Evolutionary conservation across 2,113 vertebrate species (phyloP).

Genomic region (Ciconia maguari): DNA sequence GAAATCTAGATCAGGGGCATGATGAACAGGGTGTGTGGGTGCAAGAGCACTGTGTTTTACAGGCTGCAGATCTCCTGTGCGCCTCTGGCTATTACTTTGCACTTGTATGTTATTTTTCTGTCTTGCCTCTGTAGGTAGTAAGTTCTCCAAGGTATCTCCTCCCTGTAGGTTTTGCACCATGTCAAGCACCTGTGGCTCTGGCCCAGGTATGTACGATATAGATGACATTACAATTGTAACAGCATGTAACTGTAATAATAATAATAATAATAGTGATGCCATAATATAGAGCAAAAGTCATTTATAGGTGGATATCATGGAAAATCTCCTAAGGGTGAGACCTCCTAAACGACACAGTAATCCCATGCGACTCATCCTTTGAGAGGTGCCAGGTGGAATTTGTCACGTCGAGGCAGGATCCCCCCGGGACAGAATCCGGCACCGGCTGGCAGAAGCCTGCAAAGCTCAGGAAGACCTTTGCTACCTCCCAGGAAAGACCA

Average conservation of each 20-base stretch:
- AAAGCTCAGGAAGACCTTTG: neutral
- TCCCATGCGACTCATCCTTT: neutral
- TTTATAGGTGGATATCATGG: neutral
- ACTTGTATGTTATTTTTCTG: neutral
- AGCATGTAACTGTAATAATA: neutral
- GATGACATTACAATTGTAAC: neutral
- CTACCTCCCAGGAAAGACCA: neutral
- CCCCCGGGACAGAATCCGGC: neutral
- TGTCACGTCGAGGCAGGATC: neutral
- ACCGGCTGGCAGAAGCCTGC: neutral
- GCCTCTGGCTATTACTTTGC: neutral
- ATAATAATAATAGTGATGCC: neutral
- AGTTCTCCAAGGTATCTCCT: neutral
- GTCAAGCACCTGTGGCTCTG: neutral
- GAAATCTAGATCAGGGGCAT: accelerated
- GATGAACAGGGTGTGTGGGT: neutral
- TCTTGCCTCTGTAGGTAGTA: neutral
- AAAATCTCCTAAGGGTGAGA: neutral
- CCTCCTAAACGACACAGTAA: neutral
- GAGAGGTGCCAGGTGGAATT: neutral
- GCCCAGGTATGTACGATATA: neutral
- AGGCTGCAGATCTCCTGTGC: neutral
- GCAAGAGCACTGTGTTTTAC: neutral
- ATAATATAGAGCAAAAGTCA: neutral
- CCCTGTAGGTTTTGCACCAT: neutral